A percentile compares a stretch with the other conserved stretches of the same genome.
Conservation (phyloP, 2,888 invertebrate genomes). For the Mylabris sibirica region DNA sequence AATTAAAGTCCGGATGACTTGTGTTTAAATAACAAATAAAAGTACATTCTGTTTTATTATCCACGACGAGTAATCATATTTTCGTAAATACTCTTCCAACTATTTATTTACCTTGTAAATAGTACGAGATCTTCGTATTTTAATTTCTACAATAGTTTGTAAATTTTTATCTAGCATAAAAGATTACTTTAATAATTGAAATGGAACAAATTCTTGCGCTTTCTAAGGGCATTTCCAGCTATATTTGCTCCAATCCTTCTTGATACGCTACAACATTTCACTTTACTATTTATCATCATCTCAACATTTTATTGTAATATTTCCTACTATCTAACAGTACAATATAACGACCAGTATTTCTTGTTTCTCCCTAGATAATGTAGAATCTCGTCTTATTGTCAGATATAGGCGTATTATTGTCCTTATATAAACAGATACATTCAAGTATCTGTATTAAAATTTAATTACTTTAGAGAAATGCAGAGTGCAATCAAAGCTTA, state of each 20-base stretch:
- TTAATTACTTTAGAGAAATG: slow-evolving; percentile 10
- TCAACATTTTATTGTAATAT: too few relatives aligned
- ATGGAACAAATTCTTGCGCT: too few relatives aligned
- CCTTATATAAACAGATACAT: neutral
- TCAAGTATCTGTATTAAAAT: neutral
- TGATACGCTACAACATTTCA: too few relatives aligned
- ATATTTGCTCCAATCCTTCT: too few relatives aligned
- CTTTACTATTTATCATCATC: too few relatives aligned
- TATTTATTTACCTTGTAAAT: neutral
- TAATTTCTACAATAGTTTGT: too few relatives aligned
- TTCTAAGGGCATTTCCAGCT: too few relatives aligned
- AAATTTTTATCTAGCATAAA: too few relatives aligned
- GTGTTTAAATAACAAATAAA: neutral
- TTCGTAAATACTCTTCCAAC: neutral
- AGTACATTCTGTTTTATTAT: neutral
- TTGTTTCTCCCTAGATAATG: neutral
- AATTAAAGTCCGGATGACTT: neutral
- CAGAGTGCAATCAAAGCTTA: neutral
- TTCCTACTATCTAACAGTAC: too few relatives aligned
- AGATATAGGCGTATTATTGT: neutral
- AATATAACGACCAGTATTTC: neutral
- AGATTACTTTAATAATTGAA: too few relatives aligned
- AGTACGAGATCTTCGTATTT: too few relatives aligned
- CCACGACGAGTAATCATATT: neutral
- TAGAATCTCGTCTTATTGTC: neutral